These are phyloP conservation scores for Hypena proboscidalis DNA, from an alignment of 2,888 invertebrate species.

Conservation along the genomic window DNA sequence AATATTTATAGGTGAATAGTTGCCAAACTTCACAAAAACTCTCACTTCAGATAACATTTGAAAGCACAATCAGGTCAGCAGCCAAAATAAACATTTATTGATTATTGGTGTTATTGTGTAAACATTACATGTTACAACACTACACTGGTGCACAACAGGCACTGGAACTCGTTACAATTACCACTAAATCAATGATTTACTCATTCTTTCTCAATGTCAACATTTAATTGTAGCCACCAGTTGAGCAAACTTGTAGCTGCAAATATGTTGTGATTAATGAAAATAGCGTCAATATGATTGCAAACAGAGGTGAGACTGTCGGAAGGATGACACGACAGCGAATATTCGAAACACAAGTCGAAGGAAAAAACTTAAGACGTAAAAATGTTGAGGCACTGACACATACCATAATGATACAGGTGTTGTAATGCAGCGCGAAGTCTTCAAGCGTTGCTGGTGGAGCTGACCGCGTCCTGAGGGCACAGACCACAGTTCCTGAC, in stretches of 20 bases:
- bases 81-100: too few species aligned
- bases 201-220: not conserved
- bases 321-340: not conserved
- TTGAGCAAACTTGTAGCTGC: not conserved
- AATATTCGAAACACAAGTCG: not conserved
- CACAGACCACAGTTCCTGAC: too few species aligned
- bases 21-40: too few species aligned
- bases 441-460: too few species aligned
- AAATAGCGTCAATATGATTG: too few species aligned
- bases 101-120: too few species aligned
- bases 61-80: too few species aligned
- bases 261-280: too few species aligned
- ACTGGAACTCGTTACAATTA: not conserved
- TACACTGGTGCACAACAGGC: not conserved
- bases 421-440: conserved; percentile 1
- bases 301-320: not conserved
- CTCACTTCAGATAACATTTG: too few species aligned
- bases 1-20: too few species aligned
- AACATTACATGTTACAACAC: not conserved
- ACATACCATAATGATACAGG: not conserved
- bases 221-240: not conserved
- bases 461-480: too few species aligned
- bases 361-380: not conserved
- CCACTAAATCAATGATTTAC: not conserved
- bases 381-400: too few species aligned